phyloP scores from a whole-genome alignment of 2,113 vertebrate species.

The Callopanchax toddi region DNA sequence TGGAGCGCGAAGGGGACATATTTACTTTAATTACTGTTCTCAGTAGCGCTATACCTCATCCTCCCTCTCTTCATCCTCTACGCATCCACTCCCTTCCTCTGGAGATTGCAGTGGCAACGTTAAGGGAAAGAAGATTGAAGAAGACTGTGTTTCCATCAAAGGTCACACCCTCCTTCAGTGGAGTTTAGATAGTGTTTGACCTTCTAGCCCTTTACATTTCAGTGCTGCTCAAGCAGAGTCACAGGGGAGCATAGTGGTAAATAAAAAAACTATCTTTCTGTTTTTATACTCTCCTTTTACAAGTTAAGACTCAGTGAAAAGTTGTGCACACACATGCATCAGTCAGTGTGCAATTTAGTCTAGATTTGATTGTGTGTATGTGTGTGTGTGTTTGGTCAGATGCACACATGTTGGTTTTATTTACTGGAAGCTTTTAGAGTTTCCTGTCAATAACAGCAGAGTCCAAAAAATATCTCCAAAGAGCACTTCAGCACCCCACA shows the following conservation, averaged over 20 bases:
- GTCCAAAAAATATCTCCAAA: constrained; percentile 1
- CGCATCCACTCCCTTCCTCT: constrained; percentile 28
- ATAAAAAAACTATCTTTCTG: constrained; percentile 18
- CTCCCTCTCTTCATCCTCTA: constrained; percentile 15
- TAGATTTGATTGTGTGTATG: constrained; percentile 1
- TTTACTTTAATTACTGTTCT: constrained; percentile 72
- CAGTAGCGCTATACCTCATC: constrained; percentile 51
- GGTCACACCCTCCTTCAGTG: constrained; percentile 54
- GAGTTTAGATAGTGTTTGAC: constrained; percentile 71
- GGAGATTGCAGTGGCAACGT: constrained; percentile 31
- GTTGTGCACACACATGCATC: neutral
- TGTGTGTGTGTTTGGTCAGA: constrained; percentile 9
- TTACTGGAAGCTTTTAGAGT: constrained; percentile 53
- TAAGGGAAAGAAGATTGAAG: constrained; percentile 52
- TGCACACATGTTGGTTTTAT: constrained; percentile 12
- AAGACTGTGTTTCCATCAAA: constrained; percentile 56
- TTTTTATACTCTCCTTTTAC: constrained; percentile 14
- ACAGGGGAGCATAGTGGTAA: constrained; percentile 33
- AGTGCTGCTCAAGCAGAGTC: constrained; percentile 37
- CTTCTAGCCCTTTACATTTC: constrained; percentile 46
- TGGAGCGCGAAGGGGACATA: constrained; percentile 68
- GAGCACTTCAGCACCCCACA: constrained; percentile 34
- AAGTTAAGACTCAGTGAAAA: constrained; percentile 11
- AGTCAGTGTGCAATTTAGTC: neutral
- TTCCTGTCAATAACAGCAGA: constrained; percentile 40